These are phyloP conservation scores for Ciconia stormi DNA, from an alignment of 2,113 vertebrate genomes.

Conservation along the genomic window DNA sequence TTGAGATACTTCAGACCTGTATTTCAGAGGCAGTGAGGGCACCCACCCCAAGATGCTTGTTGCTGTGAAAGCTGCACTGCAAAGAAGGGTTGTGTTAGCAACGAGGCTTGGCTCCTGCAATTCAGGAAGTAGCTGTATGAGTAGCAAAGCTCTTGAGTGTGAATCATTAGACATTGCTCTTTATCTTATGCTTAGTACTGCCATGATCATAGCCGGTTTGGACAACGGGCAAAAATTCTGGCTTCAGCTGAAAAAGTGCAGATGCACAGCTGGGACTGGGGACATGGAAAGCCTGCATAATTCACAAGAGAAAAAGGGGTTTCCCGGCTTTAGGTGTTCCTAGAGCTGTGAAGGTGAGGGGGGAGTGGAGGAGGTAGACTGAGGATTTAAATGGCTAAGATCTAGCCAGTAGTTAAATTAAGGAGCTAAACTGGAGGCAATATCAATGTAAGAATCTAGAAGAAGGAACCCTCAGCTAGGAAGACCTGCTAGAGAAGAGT, in stretches of 20 bases:
- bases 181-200: neutral
- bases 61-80: neutral
- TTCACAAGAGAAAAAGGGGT: neutral
- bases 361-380: neutral
- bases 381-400: neutral
- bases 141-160: neutral
- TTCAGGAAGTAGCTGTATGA: neutral
- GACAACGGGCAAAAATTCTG: neutral
- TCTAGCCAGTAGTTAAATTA: neutral
- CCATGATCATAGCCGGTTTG: neutral
- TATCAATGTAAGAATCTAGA: neutral
- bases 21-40: neutral
- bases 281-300: neutral
- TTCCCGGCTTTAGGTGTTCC: neutral
- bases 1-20: neutral
- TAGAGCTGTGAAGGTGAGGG: neutral
- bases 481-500: neutral
- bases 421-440: neutral
- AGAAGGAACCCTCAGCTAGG: neutral
- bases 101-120: neutral
- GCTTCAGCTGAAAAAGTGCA: neutral
- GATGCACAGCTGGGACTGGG: neutral
- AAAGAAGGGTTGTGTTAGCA: neutral
- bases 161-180: neutral
- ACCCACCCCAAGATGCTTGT: neutral